Percentiles rank a stretch among this genome's conserved stretches.
phyloP scores from a whole-genome alignment of 2,113 vertebrate species.

The Cricetomys ansorgei region DNA sequence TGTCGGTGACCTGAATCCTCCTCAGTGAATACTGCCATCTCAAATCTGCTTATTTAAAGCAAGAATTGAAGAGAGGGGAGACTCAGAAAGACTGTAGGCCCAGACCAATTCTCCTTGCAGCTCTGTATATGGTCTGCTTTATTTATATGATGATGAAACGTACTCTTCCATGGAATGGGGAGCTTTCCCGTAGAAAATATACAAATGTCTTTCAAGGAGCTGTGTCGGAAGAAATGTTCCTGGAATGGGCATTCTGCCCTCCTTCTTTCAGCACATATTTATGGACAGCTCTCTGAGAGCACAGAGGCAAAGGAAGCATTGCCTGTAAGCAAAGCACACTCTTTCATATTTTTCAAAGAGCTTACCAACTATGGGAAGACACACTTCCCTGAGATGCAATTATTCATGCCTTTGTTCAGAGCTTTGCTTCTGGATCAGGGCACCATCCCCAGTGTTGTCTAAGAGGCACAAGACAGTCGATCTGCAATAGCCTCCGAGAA shows the following conservation, averaged over 20 bases:
- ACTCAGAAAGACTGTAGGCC: background rate
- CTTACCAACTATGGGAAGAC: background rate
- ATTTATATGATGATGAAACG: conserved; percentile 31
- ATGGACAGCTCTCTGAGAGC: background rate
- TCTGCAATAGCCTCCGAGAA: background rate
- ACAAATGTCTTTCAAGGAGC: background rate
- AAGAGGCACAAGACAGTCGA: background rate
- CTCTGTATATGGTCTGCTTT: background rate
- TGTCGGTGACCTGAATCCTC: conserved; percentile 47
- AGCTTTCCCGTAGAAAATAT: conserved; percentile 24
- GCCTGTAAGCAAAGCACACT: background rate
- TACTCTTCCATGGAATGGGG: background rate
- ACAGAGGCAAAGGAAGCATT: background rate
- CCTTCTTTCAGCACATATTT: background rate
- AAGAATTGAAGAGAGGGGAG: conserved; percentile 33
- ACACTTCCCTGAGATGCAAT: background rate
- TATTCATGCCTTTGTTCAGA: background rate
- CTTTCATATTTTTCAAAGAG: background rate
- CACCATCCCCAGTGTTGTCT: background rate
- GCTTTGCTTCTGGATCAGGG: background rate
- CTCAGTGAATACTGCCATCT: conserved; percentile 29
- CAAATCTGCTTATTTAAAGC: conserved; percentile 51
- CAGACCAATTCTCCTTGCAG: background rate
- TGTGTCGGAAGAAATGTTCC: background rate
- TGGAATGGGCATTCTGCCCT: background rate